Conservation (phyloP, 2,888 invertebrate genomes). For the Clunio marinus region DNA sequence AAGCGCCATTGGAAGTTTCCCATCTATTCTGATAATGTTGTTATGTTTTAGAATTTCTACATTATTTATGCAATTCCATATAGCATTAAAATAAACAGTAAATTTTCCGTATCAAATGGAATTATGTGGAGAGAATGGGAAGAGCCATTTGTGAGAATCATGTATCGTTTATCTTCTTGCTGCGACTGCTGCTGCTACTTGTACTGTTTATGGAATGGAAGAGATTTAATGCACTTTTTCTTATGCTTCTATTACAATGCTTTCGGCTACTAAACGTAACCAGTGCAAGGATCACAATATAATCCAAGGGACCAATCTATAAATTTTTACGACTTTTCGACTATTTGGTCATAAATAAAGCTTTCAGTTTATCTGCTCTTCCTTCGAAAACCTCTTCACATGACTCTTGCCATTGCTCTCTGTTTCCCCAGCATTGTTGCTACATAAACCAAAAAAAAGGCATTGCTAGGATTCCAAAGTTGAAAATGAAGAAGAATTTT, state of each 20-base stretch:
- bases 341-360: slow-evolving; percentile 21
- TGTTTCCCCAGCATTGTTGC: no score
- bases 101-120: slow-evolving; percentile 29
- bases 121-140: slow-evolving; percentile 8
- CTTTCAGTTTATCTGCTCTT: no score
- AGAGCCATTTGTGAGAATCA: not conserved
- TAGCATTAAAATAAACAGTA: slow-evolving; percentile 32
- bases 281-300: not conserved
- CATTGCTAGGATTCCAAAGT: no score
- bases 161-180: slow-evolving; percentile 23
- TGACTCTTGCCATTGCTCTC: no score
- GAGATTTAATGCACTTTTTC: slow-evolving; percentile 33
- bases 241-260: not conserved
- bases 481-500: no score
- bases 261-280: not conserved
- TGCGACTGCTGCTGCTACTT: not conserved
- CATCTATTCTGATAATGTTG: not conserved
- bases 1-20: no score
- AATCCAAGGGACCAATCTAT: slow-evolving; percentile 9
- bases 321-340: slow-evolving; percentile 22
- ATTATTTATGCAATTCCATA: slow-evolving; percentile 13
- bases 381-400: no score
- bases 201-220: slow-evolving; percentile 30
- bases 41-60: not conserved
- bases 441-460: no score